These are phyloP conservation scores for Perizoma affinitatum DNA, from an alignment of 2,888 invertebrate genomes.

Conservation along the genomic window DNA sequence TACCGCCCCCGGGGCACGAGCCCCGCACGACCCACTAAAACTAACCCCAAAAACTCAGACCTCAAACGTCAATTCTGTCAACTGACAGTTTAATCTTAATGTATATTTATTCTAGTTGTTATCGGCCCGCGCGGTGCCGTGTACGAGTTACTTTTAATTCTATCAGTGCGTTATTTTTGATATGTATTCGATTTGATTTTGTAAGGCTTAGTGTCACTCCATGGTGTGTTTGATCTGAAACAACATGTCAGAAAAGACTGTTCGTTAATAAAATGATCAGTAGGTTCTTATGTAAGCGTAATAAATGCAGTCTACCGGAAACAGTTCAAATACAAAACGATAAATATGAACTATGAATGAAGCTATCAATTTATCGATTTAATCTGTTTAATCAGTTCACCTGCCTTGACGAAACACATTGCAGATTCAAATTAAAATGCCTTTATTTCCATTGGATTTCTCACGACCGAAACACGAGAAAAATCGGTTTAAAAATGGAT, in stretches of 20 bases:
- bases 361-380: no score
- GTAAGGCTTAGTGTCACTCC: constrained; percentile 54
- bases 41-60: constrained; percentile 7
- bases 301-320: no score
- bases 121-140: constrained; percentile 13
- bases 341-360: no score
- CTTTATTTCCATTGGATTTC: no score
- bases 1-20: constrained; percentile 59
- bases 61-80: constrained; percentile 1
- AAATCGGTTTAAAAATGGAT: no score
- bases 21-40: constrained; percentile 44
- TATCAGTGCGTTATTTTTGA: constrained; percentile 76
- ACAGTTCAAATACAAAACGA: no score
- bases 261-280: no score
- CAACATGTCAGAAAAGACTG: constrained; percentile 41
- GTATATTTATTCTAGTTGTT: not conserved
- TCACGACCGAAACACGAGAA: no score
- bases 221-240: constrained; percentile 75
- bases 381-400: no score
- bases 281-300: no score
- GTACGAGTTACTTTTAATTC: constrained; percentile 27
- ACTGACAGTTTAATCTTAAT: constrained; percentile 1
- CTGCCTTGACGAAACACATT: no score
- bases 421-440: no score
- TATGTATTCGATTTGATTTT: constrained; percentile 65